These are phyloP conservation scores for Vanessa tameamea DNA, from an alignment of 1,140 invertebrate genomes.

Conservation along the genomic window DNA sequence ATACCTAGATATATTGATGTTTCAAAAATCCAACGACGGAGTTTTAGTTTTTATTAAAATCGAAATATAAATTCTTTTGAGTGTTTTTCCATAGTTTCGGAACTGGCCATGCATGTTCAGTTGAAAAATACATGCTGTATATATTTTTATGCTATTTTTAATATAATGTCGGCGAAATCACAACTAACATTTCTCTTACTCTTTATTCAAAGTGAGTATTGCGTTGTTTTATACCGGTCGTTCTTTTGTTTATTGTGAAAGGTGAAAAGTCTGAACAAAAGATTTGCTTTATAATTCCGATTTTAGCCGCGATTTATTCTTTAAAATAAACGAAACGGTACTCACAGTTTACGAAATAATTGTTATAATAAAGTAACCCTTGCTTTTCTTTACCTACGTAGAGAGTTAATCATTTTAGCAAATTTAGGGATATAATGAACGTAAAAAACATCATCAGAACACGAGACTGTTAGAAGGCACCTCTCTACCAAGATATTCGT, in stretches of 20 bases:
- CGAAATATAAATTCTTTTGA: no score
- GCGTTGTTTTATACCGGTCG: neutral
- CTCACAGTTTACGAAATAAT: neutral
- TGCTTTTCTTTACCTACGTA: no score
- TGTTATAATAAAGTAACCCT: no score
- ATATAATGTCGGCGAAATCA: neutral
- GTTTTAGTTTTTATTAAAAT: no score
- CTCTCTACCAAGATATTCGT: no score
- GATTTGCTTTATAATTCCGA: neutral
- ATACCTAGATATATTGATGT: no score
- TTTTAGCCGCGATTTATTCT: neutral
- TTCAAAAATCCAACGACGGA: no score
- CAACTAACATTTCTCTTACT: neutral
- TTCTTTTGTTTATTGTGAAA: conserved; percentile 3
- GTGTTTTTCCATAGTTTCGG: neutral
- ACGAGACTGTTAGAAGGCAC: no score
- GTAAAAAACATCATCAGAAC: no score
- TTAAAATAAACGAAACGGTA: neutral
- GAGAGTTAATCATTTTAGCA: no score
- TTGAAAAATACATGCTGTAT: neutral
- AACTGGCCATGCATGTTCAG: no score
- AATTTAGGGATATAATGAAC: no score
- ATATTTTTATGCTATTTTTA: neutral
- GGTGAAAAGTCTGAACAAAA: conserved; percentile 1
- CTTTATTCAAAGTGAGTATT: neutral